These are phyloP conservation scores for Sphenodon punctatus DNA, from an alignment of 2,797 vertebrate species.

Conservation along the genomic window DNA sequence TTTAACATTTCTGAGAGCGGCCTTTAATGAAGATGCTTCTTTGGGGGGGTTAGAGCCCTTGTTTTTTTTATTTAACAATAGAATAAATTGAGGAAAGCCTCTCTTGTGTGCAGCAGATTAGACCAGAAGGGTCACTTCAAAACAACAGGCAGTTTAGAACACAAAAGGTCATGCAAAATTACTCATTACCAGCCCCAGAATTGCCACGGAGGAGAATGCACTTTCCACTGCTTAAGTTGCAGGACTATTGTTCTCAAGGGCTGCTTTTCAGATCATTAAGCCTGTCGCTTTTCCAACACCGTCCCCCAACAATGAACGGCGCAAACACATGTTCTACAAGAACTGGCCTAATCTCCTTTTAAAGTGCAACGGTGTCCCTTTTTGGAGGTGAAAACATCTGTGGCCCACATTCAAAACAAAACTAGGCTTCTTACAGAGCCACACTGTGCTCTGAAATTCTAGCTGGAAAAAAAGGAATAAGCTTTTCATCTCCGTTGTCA, in stretches of 20 bases:
- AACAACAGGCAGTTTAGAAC: not conserved
- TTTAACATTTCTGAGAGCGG: not conserved
- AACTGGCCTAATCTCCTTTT: not conserved
- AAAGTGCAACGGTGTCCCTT: not conserved
- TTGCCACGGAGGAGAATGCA: not conserved
- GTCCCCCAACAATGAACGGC: not conserved
- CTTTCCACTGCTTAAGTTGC: not conserved
- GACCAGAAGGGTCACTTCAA: not conserved
- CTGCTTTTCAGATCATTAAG: not conserved
- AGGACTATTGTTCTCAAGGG: not conserved
- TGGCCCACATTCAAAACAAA: not conserved
- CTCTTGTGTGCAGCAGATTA: not conserved
- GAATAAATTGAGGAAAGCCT: not conserved
- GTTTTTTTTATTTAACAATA: not conserved
- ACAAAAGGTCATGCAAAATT: not conserved
- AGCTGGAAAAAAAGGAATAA: not conserved
- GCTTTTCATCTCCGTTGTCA: not conserved
- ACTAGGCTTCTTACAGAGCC: not conserved
- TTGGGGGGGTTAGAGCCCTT: not conserved
- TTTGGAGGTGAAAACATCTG: constrained; percentile 22
- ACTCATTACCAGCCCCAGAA: not conserved
- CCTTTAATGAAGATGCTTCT: not conserved
- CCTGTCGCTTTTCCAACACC: not conserved
- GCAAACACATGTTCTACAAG: not conserved
- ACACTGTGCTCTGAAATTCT: not conserved